phyloP scores from a whole-genome alignment of 2,113 vertebrate genomes.

The cattle (Bos taurus) region ARS-UCD2.0 NC_037338.1:89663001-89663500 shows the following conservation, averaged over 20 bases:
- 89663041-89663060: neutral
- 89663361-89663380: neutral
- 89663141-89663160: rapidly evolving
- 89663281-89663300: rapidly evolving
- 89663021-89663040: neutral
- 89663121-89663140: neutral
- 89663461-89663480: neutral
- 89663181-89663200: neutral
- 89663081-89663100: neutral
- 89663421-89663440: neutral
- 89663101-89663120: neutral
- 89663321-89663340: neutral
- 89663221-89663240: rapidly evolving
- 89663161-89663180: neutral
- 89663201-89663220: rapidly evolving
- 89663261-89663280: neutral
- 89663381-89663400: neutral
- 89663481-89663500: neutral
- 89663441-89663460: neutral
- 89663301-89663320: rapidly evolving
- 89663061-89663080: neutral
- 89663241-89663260: neutral
- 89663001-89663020: neutral
- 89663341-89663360: neutral
- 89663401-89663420: neutral